Conservation (phyloP, 2,888 invertebrate species). For the Beris morrisii region DNA sequence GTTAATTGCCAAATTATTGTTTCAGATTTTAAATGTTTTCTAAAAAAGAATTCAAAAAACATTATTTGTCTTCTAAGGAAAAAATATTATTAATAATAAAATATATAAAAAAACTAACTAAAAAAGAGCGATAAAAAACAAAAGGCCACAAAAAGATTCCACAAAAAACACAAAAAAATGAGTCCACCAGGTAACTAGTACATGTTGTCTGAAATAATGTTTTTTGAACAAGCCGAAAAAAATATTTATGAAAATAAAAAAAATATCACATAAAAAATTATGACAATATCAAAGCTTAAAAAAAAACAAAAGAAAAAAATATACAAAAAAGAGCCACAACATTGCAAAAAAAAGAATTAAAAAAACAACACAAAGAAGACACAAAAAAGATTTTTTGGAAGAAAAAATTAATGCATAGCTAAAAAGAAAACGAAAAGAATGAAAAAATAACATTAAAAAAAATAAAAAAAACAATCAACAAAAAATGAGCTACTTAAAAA, state of each 20-base stretch:
- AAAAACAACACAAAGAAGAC: slow-evolving; percentile 39
- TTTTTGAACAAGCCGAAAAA: slow-evolving; percentile 31
- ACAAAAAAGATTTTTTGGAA: slow-evolving; percentile 22
- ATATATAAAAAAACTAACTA: slow-evolving; percentile 44
- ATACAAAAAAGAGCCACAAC: slow-evolving; percentile 32
- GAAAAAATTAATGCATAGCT: slow-evolving; percentile 3
- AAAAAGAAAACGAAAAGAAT: slow-evolving; percentile 19
- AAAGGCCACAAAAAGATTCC: slow-evolving; percentile 42
- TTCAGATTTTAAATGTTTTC: slow-evolving; percentile 56
- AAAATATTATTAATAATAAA: slow-evolving; percentile 43
- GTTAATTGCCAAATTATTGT: slow-evolving; percentile 44
- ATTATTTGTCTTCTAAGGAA: slow-evolving; percentile 52
- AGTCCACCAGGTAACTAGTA: slow-evolving; percentile 4
- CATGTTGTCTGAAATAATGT: slow-evolving; percentile 34
- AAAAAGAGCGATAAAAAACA: slow-evolving; percentile 41
- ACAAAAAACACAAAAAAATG: slow-evolving; percentile 42
- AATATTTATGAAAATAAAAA: slow-evolving; percentile 3
- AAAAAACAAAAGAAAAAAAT: slow-evolving; percentile 40
- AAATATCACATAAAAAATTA: slow-evolving; percentile 13
- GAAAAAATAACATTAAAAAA: slow-evolving; percentile 1
- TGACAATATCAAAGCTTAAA: slow-evolving; percentile 35
- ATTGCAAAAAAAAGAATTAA: slow-evolving; percentile 41
- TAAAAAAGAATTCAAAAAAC: slow-evolving; percentile 53
- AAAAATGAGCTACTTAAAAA: slow-evolving; percentile 24
- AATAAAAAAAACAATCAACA: slow-evolving; percentile 18